Evolutionary conservation across 2,797 vertebrate genomes (phyloP), one percentile per base, ranked within the genome.

Genomic region (Neosilurus hyrtlii): DNA sequence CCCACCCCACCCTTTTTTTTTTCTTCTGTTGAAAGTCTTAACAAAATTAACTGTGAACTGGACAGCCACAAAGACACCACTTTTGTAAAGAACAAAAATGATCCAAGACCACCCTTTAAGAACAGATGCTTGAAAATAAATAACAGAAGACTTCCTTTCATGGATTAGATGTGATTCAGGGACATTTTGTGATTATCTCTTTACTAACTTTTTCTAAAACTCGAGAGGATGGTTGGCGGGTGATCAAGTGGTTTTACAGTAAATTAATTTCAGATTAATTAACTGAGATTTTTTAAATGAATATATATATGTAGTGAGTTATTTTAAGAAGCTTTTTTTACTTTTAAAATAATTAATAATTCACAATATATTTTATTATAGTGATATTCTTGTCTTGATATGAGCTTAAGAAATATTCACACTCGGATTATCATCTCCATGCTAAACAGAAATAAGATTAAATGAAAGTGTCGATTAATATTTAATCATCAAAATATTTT

Each of bases 401-500:
- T 59, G 67, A 81, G 37, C 49, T 66, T 8, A 43, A 15, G 30
- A 52, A 68, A 15, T 68, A 49, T 51, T 80, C 54, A 79, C n/a
- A 3, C 49, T 11, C 14, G 14, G 14, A 12, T 51, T 35, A 24
- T 82, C 43, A 52, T 75, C 54, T 75, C 6, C 62, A 71, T 77
- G 30, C 20, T 81, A 26, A 85, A 70, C 24, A 67, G 62, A 84
- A 73, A 80, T 68, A n/a, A 22, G 65, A 86, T 81, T 71, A 77
- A 11, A 57, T 18, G 62, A 73, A 80, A 82, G 35, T 82, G 49
- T 43, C 35, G 67, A 83, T 88, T 76, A 86, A 85, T 81, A 87
- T 77, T 79, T 83, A 72, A 79, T 84, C 56, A 66, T 59, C 16
- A 76, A 82, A 49, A 83, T 57, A 61, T 84, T 59, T 73, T 80